A percentile compares a stretch with the other conserved stretches of the same genome.
Evolutionary conservation across 2,888 invertebrate genomes (phyloP).

Genomic region (Mesochorus sp.): DNA sequence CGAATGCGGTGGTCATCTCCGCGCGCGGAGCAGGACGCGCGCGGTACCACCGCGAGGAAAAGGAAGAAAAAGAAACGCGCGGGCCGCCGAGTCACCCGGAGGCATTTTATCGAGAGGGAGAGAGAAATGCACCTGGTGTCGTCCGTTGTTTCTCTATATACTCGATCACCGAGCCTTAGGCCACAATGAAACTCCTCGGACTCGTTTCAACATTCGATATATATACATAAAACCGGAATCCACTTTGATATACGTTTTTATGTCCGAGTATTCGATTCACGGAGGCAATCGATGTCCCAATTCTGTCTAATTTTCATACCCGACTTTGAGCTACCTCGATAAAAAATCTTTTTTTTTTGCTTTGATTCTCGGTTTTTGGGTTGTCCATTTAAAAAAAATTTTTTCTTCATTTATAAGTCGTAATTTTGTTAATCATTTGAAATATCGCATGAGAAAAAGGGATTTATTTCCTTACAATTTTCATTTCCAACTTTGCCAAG

Average conservation of each 20-base stretch:
- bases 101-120: slow-evolving; percentile 40
- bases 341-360: background rate
- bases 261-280: background rate
- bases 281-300: background rate
- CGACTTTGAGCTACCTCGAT: background rate
- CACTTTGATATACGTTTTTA: background rate
- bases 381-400: no score
- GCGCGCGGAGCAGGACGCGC: no score
- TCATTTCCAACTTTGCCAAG: no score
- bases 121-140: slow-evolving; percentile 48
- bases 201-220: slow-evolving; percentile 43
- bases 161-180: slow-evolving; percentile 11
- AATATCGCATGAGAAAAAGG: no score
- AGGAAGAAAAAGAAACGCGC: slow-evolving; percentile 24
- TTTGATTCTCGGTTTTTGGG: no score
- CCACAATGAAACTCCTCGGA: slow-evolving; percentile 40
- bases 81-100: slow-evolving; percentile 28
- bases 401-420: no score
- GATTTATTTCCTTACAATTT: no score
- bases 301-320: background rate
- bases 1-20: slow-evolving; percentile 67
- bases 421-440: no score
- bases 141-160: slow-evolving; percentile 33
- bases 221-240: background rate
- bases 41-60: slow-evolving; percentile 4